These are phyloP conservation scores for Pandemis corylana DNA, from an alignment of 2,888 invertebrate genomes.

Conservation along the genomic window DNA sequence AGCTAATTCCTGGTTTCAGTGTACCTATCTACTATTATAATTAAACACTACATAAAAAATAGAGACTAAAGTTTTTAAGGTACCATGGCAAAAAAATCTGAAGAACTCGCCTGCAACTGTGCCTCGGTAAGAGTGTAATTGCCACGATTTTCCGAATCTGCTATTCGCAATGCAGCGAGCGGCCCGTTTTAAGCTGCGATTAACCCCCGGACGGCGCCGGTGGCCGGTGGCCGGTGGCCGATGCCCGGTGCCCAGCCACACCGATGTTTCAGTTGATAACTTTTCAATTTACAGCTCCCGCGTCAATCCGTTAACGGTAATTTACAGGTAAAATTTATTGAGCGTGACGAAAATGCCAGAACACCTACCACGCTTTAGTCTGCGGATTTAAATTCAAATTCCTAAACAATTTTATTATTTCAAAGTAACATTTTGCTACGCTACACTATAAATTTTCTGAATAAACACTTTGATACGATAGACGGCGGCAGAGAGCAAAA, in stretches of 20 bases:
- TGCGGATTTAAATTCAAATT: background rate
- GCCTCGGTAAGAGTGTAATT: background rate
- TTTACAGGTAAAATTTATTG: slow-evolving; percentile 10
- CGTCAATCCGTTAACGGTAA: slow-evolving; percentile 19
- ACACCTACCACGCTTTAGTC: background rate
- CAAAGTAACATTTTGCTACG: background rate
- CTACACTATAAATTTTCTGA: slow-evolving; percentile 5
- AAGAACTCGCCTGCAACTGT: background rate
- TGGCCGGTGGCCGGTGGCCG: background rate
- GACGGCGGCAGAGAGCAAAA: slow-evolving; percentile 20
- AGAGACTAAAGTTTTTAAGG: no score
- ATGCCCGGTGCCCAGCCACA: background rate
- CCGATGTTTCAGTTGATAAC: slow-evolving; percentile 21
- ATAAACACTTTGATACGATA: slow-evolving; percentile 20
- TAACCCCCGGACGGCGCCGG: slow-evolving; percentile 6
- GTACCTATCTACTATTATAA: no score
- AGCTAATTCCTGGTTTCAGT: no score
- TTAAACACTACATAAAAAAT: no score
- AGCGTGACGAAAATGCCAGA: background rate
- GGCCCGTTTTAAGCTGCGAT: slow-evolving; percentile 15
- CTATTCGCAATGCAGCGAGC: slow-evolving; percentile 5
- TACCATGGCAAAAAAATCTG: background rate
- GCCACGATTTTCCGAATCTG: slow-evolving; percentile 6
- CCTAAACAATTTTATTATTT: background rate
- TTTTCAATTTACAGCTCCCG: slow-evolving; percentile 29